These are phyloP conservation scores for Argentina silus DNA, from an alignment of 2,797 vertebrate species.

Conservation along the genomic window DNA sequence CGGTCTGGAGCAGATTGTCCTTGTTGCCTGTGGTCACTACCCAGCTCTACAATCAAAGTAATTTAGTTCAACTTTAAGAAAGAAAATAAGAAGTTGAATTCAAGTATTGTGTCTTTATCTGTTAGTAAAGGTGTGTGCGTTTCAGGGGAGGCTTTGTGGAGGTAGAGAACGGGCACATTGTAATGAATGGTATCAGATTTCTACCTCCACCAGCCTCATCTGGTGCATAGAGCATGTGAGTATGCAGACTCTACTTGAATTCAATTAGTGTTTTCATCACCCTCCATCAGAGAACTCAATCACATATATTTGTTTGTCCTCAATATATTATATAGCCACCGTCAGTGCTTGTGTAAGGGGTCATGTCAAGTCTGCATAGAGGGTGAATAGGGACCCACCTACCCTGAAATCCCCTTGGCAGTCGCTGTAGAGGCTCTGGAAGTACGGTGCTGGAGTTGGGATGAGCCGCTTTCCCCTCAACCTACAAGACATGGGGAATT, in stretches of 20 bases:
- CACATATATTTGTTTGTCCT: background rate
- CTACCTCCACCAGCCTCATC: too few relatives aligned
- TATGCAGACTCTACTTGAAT: background rate
- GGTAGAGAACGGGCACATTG: too few relatives aligned
- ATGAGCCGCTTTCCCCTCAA: slow-evolving; percentile 55
- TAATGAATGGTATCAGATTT: too few relatives aligned
- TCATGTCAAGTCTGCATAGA: background rate
- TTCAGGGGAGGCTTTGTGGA: too few relatives aligned
- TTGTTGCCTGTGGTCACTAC: slow-evolving; percentile 47
- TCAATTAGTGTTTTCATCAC: too few relatives aligned
- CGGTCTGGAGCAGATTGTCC: slow-evolving; percentile 44
- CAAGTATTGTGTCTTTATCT: too few relatives aligned
- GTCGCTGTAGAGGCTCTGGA: slow-evolving; percentile 66
- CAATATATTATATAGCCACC: background rate
- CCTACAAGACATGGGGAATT: slow-evolving; percentile 47
- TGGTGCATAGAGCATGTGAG: background rate
- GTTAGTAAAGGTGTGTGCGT: too few relatives aligned
- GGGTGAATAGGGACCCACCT: background rate
- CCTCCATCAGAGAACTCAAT: too few relatives aligned
- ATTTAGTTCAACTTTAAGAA: background rate
- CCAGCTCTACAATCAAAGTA: slow-evolving; percentile 59
- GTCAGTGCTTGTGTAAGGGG: too few relatives aligned
- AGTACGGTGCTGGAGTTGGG: slow-evolving; percentile 74
- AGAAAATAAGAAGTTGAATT: too few relatives aligned
- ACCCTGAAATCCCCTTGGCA: slow-evolving; percentile 73